Conservation (phyloP, 2,888 invertebrate genomes). For the Ophion ventricosus region DNA sequence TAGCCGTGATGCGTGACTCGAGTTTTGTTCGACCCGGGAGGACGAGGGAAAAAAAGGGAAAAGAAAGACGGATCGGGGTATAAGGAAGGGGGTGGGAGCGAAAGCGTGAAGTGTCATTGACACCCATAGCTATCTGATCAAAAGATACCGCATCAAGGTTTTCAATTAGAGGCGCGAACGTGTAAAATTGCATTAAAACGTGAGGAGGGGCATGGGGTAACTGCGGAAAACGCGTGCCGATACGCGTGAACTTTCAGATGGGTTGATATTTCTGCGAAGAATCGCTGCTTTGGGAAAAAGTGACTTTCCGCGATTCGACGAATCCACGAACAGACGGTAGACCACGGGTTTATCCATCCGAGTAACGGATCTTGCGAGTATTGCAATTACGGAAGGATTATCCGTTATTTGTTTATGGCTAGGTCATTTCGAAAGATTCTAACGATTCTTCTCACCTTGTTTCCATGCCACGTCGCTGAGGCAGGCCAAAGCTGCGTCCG, state of each 20-base stretch:
- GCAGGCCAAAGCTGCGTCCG: conserved; percentile 67
- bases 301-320: background rate
- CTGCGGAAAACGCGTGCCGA: background rate
- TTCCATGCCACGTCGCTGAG: conserved; percentile 76
- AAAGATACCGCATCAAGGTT: conserved; percentile 44
- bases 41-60: conserved; percentile 21
- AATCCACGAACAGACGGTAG: background rate
- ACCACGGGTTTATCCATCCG: background rate
- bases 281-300: background rate
- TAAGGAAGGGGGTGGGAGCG: conserved; percentile 18
- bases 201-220: background rate
- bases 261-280: background rate
- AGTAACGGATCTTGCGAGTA: background rate
- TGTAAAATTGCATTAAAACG: background rate
- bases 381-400: background rate
- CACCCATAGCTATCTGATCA: conserved; percentile 54
- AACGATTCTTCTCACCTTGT: conserved; percentile 74
- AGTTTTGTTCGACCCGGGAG: conserved; percentile 53
- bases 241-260: background rate
- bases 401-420: background rate
- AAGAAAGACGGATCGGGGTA: background rate
- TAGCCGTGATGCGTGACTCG: conserved; percentile 69
- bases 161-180: background rate
- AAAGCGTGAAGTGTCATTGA: conserved; percentile 55
- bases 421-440: conserved; percentile 3